A percentile compares a stretch with the other conserved stretches of the same genome.
Conservation (phyloP, 2,113 vertebrate genomes). For the Cyanoderma ruficeps region DNA sequence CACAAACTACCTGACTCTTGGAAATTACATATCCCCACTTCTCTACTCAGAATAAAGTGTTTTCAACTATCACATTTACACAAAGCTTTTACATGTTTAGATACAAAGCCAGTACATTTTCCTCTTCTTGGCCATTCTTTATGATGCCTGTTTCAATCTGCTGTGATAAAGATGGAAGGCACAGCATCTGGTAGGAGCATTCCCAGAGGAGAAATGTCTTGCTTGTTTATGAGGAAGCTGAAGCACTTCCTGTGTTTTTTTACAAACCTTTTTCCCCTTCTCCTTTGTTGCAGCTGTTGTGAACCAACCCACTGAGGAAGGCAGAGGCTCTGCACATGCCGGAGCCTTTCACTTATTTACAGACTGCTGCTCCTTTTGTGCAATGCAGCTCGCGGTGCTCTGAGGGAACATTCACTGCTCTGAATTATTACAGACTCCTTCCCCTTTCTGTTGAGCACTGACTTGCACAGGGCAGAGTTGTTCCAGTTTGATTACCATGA, state of each 20-base stretch:
- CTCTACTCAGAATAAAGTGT: background rate
- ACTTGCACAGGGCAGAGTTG: background rate
- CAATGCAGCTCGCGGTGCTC: background rate
- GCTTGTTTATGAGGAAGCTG: background rate
- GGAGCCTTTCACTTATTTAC: background rate
- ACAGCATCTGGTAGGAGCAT: background rate
- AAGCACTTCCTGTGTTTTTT: background rate
- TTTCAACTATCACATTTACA: background rate
- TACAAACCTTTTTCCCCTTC: background rate
- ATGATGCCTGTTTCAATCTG: background rate
- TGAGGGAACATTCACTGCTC: background rate
- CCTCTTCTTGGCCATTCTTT: background rate
- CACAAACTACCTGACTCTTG: background rate
- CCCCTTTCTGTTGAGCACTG: background rate
- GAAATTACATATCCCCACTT: background rate
- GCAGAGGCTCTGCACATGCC: background rate
- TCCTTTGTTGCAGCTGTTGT: background rate
- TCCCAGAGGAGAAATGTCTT: background rate
- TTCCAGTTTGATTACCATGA: background rate
- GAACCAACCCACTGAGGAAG: background rate
- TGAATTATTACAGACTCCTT: background rate
- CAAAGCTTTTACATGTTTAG: background rate
- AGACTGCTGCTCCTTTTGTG: slow-evolving; percentile 12
- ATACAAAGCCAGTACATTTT: background rate
- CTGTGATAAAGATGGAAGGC: background rate